Conservation (phyloP, 2,113 vertebrate genomes). For the Leptobrachium leishanense region DNA sequence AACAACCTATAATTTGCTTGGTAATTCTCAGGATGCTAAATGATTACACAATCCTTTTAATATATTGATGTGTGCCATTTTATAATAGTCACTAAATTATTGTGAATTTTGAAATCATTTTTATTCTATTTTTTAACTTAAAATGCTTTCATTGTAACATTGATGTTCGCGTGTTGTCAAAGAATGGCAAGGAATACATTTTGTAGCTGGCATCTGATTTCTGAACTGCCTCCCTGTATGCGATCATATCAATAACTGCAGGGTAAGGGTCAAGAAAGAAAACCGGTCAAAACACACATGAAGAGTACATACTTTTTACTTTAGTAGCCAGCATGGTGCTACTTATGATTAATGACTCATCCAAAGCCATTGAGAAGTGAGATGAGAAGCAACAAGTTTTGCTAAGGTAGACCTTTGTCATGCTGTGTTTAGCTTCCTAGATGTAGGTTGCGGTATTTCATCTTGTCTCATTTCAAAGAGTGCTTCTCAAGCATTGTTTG, state of each 20-base stretch:
- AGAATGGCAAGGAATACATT: too few species aligned
- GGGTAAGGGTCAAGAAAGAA: conserved; percentile 22
- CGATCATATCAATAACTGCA: conserved; percentile 30
- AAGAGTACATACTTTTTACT: conserved; percentile 18
- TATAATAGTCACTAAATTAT: neutral
- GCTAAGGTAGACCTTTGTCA: too few species aligned
- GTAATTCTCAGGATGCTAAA: conserved; percentile 1
- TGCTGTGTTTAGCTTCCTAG: too few species aligned
- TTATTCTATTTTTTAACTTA: too few species aligned
- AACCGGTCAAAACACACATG: neutral
- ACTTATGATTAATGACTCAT: conserved; percentile 18
- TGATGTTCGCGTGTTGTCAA: too few species aligned
- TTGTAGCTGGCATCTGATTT: neutral
- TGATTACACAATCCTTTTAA: too few species aligned
- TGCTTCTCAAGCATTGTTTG: too few species aligned
- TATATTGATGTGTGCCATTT: neutral
- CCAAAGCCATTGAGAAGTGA: conserved; percentile 17
- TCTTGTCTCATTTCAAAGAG: too few species aligned
- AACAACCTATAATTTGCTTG: neutral
- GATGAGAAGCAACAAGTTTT: neutral
- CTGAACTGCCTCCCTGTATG: neutral
- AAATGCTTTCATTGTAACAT: too few species aligned
- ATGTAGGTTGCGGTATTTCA: too few species aligned
- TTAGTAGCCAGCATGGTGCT: conserved; percentile 24
- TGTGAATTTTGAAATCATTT: neutral